phyloP scores from a whole-genome alignment of 2,888 invertebrate species.

The Scaptomyza cyrtandrae region DNA sequence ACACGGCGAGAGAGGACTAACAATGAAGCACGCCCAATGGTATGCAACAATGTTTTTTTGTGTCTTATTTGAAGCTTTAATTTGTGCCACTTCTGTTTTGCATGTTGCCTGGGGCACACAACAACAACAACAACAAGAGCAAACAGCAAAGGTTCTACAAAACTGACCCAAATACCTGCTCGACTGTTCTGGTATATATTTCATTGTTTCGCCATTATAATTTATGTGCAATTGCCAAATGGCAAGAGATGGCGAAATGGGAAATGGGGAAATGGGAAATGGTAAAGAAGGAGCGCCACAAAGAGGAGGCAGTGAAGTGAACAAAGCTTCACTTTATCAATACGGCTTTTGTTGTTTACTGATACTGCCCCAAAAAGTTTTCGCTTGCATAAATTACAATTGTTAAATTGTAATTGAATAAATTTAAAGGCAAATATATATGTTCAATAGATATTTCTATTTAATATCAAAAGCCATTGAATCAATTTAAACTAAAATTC shows the following conservation, averaged over 20 bases:
- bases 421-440: not conserved
- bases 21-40: constrained; percentile 21
- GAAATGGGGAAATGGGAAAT: constrained; percentile 12
- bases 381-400: constrained; percentile 20
- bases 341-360: constrained; percentile 34
- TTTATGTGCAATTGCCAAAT: constrained; percentile 52
- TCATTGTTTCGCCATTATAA: constrained; percentile 42
- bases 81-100: constrained; percentile 72
- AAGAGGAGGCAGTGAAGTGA: constrained; percentile 53
- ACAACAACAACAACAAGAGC: constrained; percentile 15
- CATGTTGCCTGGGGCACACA: constrained; percentile 41
- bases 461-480: too few species aligned
- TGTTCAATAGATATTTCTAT: not conserved
- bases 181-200: constrained; percentile 38
- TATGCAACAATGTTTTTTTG: constrained; percentile 52
- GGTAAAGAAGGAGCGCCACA: constrained; percentile 20
- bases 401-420: not conserved
- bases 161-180: constrained; percentile 70
- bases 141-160: constrained; percentile 9
- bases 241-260: constrained; percentile 3
- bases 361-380: constrained; percentile 13
- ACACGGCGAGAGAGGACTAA: constrained; percentile 1
- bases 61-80: constrained; percentile 33
- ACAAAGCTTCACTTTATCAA: constrained; percentile 52
- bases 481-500: not conserved